Evolutionary conservation across 2,797 vertebrate species (phyloP), one percentile per base, ranked within the genome.

Genomic region (Bradypodion ventrale): DNA sequence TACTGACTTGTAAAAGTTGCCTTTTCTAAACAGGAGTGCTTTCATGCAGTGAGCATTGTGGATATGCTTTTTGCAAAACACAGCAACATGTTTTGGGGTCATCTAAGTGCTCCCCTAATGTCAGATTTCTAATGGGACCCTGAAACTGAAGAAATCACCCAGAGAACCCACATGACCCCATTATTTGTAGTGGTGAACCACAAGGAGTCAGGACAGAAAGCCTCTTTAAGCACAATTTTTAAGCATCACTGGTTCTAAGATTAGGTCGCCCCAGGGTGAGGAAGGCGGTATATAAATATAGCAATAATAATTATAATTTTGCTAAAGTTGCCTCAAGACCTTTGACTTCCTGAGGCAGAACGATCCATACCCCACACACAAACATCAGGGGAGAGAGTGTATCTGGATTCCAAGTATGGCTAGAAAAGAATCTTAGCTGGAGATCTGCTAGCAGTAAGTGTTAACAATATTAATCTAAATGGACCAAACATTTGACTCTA

Each of bases 1-100:
- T 88, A 92, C 89, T 82, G 83, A 82, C 72, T 89, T 92, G 75
- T 87, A 88, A 91, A 90, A 87, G 60, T 81, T 88, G 29, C 82
- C 66, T 87, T 79, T 80, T 82, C 35, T 60, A 35, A 84, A 75
- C 85, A 77, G 68, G 46, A 83, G 75, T 85, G 72, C 37, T 60
- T 80, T 56, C 52, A 15, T 5, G 62, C 84, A 78, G 66, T 73
- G 87, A 74, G 75, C 40, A 63, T 66, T 27, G 29, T 83, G 87
- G 79, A 19, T 78, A 63, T 79, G 84, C 79, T 59, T 86, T 91
- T 59, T 21, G 72, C 84, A 65, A 85, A 29, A 86, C 35, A 85
- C 87, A 75, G 60, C 65, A 85, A 88, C 52, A 7, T 80, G 49
- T 88, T 46, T 69, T 76, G 5, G 7, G 52, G 10, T 21, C 7